Base-by-base conservation (phyloP, 2,888 invertebrate species). In the Platycheirus rosarum region DNA sequence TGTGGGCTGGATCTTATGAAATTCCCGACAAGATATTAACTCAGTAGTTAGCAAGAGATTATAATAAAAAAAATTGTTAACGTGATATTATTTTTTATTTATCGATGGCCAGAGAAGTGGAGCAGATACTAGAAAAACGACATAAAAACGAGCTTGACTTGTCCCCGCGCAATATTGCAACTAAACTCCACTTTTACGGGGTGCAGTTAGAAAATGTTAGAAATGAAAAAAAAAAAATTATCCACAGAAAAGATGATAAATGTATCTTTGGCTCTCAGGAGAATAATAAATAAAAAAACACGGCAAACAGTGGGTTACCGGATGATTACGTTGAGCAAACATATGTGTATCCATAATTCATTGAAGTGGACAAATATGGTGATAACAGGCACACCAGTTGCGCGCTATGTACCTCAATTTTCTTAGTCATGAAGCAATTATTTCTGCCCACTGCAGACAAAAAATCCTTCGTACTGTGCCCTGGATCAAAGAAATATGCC, bases 341-440 rank as follows among this genome's bases (percentile, higher is more conserved):
- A 46, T 65, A 66, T 60, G 51, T 55, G 40, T 20, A 55, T 78
- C 66, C 66, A 73, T 79, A 68, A 79, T 79, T 78, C 78, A 78
- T 53, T 63, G 46, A 13, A 14, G n/a, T 62, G 62, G n/a, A 68
- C 68, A 68, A 55, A 63, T 68, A 79, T 55, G 74, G 78, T n/a
- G 60, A 37, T 44, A 66, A 46, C 32, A 40, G 63, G 35, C 70
- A 40, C 70, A 63, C 76, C 42, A 60, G 44, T 60, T 51, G 70
- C 32, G n/a, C 14, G 23, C 18, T 20, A 8, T 16, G 16, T 23
- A 8, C 26, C n/a, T 46, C 23, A 35, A 40, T 9, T 46, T 48
- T 48, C 16, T 60, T 40, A 35, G 51, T 46, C 60, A 26, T 35
- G 16, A 14, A 35, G 62, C 68, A 69, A 62, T 55, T 74, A 66